A percentile compares a stretch with the other conserved stretches of the same genome.
Evolutionary conservation across 1,140 invertebrate genomes (phyloP).

Genomic region (Drosophila ercepeae): DNA sequence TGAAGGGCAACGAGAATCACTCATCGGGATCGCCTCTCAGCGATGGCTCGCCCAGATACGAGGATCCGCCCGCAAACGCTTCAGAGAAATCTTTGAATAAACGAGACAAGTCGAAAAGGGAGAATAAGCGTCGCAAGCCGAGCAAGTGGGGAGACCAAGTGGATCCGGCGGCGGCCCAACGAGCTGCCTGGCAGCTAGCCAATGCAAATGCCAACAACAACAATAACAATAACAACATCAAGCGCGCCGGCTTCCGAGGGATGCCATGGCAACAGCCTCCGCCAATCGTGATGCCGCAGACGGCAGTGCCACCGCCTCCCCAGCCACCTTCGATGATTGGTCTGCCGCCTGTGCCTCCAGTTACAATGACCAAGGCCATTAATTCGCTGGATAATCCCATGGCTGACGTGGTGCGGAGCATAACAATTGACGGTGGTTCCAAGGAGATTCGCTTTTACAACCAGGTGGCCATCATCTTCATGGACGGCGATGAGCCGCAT

Average conservation of each 20-base stretch:
- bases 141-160: conserved; percentile 78
- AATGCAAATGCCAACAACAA: conserved; percentile 43
- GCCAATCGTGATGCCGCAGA: conserved; percentile 49
- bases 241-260: conserved; percentile 37
- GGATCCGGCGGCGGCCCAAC: conserved; percentile 57
- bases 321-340: conserved; percentile 60
- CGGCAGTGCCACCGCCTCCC: conserved; percentile 58
- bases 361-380: conserved; percentile 64
- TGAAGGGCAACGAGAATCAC: conserved; percentile 61
- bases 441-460: conserved; percentile 94
- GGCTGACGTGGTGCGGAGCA: conserved; percentile 86
- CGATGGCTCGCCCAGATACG: conserved; percentile 61
- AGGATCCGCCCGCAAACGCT: conserved; percentile 34
- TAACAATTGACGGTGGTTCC: conserved; percentile 92
- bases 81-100: conserved; percentile 28
- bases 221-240: conserved; percentile 42
- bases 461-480: conserved; percentile 92
- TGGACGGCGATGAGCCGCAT: conserved; percentile 92
- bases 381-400: conserved; percentile 82
- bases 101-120: conserved; percentile 45
- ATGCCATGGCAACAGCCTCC: conserved; percentile 74
- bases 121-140: conserved; percentile 65
- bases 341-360: conserved; percentile 51
- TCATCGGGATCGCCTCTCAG: conserved; percentile 47
- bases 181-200: conserved; percentile 61